phyloP scores from a whole-genome alignment of 2,888 invertebrate species.

The Tinea pellionella region DNA sequence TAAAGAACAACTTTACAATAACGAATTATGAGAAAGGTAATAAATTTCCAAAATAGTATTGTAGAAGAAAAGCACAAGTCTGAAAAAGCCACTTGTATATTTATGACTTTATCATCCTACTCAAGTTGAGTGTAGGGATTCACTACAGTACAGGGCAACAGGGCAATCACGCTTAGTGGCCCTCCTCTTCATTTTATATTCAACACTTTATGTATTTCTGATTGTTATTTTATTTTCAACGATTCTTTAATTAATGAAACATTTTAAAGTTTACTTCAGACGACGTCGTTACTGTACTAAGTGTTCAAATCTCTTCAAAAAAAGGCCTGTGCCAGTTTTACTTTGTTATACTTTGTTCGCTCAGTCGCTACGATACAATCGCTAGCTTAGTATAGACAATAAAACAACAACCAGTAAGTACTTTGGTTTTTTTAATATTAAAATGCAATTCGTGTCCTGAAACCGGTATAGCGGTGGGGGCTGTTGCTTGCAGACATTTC shows the following conservation, averaged over 20 bases:
- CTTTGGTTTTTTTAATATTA: no score
- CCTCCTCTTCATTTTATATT: slow-evolving; percentile 4
- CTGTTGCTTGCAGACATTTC: no score
- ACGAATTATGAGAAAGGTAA: not conserved
- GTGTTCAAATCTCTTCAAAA: no score
- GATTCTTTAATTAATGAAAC: not conserved
- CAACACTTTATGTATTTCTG: slow-evolving; percentile 12
- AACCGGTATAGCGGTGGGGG: no score
- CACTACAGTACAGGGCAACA: slow-evolving; percentile 5
- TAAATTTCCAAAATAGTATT: not conserved
- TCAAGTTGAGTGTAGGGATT: slow-evolving; percentile 47
- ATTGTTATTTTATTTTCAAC: not conserved
- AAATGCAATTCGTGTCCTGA: no score
- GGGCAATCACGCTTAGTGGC: slow-evolving; percentile 12
- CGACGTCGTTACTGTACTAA: no score
- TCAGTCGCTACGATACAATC: no score
- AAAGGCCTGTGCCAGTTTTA: no score
- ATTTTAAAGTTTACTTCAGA: not conserved
- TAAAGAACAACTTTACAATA: not conserved
- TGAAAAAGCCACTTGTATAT: slow-evolving; percentile 37
- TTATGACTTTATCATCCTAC: slow-evolving; percentile 57
- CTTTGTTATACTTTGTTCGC: no score
- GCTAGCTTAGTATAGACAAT: no score
- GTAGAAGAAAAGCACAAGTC: slow-evolving; percentile 4
- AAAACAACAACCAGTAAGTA: no score